phyloP scores from a whole-genome alignment of 2,113 vertebrate genomes.

The Ia io region DNA sequence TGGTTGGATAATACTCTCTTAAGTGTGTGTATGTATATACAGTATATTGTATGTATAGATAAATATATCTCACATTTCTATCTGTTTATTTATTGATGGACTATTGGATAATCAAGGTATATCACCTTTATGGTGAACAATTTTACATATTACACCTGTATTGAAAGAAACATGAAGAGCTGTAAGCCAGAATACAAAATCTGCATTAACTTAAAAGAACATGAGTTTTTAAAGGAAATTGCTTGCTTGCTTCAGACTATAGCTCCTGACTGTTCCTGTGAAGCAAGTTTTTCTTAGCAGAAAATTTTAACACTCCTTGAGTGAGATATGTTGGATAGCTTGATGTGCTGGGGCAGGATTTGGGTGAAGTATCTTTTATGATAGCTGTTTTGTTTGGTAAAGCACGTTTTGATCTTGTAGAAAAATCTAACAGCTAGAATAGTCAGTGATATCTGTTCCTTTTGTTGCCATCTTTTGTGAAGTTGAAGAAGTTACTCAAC shows the following conservation, averaged over 20 bases:
- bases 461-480: constrained; percentile 26
- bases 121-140: neutral
- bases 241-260: neutral
- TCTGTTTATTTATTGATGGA: neutral
- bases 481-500: neutral
- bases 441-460: neutral
- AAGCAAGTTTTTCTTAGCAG: neutral
- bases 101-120: neutral
- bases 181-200: neutral
- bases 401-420: neutral
- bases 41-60: too few relatives aligned
- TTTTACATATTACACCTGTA: neutral
- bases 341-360: neutral
- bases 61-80: neutral
- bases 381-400: neutral
- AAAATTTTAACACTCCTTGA: neutral
- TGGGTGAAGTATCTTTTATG: neutral
- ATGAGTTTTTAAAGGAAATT: neutral
- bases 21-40: neutral
- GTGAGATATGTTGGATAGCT: neutral
- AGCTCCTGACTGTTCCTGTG: fast-evolving
- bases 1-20: neutral
- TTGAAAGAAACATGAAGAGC: neutral
- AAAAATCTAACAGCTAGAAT: neutral
- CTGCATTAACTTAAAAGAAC: neutral